Percentiles rank a stretch among this genome's conserved stretches.
These are phyloP conservation scores for Pyrgus malvae DNA, from an alignment of 2,888 invertebrate genomes.

Conservation along the genomic window DNA sequence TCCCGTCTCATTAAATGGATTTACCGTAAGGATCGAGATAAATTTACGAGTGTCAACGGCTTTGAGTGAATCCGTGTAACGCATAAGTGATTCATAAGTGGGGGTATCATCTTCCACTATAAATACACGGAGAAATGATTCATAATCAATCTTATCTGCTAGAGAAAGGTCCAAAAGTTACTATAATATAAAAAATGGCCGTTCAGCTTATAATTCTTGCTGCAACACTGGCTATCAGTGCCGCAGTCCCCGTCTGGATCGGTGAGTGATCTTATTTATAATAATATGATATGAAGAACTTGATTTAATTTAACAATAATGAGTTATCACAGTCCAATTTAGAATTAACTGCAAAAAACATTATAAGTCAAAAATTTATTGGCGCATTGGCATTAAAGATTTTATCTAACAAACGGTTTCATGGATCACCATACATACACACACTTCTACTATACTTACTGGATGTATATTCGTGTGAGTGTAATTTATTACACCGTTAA, in stretches of 20 bases:
- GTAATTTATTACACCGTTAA: too few species aligned
- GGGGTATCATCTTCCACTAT: conserved; percentile 64
- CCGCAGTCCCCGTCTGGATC: conserved; percentile 57
- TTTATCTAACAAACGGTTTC: too few species aligned
- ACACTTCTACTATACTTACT: too few species aligned
- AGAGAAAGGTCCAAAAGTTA: conserved; percentile 57
- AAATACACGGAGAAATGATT: conserved; percentile 67
- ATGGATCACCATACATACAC: too few species aligned
- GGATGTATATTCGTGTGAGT: too few species aligned
- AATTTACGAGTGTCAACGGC: conserved; percentile 68
- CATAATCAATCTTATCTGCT: conserved; percentile 56
- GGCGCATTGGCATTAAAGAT: too few species aligned
- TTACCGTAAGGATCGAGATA: conserved; percentile 64
- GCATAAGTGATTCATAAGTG: conserved; percentile 52
- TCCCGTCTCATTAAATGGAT: conserved; percentile 52
- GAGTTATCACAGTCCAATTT: too few species aligned
- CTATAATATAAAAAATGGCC: conserved; percentile 51
- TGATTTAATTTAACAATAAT: too few species aligned
- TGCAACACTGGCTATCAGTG: conserved; percentile 48
- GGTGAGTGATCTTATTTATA: conserved; percentile 42
- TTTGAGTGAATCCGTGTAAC: conserved; percentile 55
- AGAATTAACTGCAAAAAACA: too few species aligned
- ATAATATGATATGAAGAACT: too few species aligned
- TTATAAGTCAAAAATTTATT: too few species aligned
- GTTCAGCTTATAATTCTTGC: conserved; percentile 55